These are phyloP conservation scores for Ganaspis brasiliensis DNA, from an alignment of 2,888 invertebrate genomes.

Conservation along the genomic window DNA sequence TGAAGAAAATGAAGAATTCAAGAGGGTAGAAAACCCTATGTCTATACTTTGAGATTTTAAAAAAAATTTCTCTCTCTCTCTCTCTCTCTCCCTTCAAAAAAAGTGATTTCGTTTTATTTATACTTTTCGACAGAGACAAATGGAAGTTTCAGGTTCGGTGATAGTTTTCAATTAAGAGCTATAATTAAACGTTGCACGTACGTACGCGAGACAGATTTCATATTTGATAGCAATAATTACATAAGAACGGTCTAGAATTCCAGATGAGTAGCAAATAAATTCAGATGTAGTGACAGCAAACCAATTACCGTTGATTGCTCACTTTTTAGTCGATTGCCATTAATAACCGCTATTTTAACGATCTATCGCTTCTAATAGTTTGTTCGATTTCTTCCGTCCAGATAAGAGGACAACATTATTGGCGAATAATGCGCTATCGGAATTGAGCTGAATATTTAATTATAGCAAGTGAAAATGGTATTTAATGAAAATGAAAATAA, in stretches of 20 bases:
- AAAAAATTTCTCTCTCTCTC: too few relatives aligned
- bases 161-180: constrained; percentile 28
- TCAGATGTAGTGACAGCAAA: constrained; percentile 23
- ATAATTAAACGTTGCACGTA: constrained; percentile 2
- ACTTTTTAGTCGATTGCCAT: constrained; percentile 21
- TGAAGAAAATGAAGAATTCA: background rate
- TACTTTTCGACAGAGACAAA: constrained; percentile 6
- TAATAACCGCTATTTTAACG: constrained; percentile 19
- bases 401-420: background rate
- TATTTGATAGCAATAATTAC: constrained; percentile 10
- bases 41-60: background rate
- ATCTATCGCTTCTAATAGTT: background rate
- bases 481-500: too few relatives aligned
- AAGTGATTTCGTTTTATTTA: background rate
- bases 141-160: background rate
- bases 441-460: too few relatives aligned
- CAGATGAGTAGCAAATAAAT: constrained; percentile 22
- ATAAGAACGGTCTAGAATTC: constrained; percentile 11
- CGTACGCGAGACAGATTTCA: constrained; percentile 7
- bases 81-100: background rate
- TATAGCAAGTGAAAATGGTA: too few relatives aligned
- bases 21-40: constrained; percentile 10
- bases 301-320: constrained; percentile 23
- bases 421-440: too few relatives aligned
- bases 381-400: background rate